Base-by-base conservation (phyloP, 2,888 invertebrate species). In the Mamestra brassicae region DNA sequence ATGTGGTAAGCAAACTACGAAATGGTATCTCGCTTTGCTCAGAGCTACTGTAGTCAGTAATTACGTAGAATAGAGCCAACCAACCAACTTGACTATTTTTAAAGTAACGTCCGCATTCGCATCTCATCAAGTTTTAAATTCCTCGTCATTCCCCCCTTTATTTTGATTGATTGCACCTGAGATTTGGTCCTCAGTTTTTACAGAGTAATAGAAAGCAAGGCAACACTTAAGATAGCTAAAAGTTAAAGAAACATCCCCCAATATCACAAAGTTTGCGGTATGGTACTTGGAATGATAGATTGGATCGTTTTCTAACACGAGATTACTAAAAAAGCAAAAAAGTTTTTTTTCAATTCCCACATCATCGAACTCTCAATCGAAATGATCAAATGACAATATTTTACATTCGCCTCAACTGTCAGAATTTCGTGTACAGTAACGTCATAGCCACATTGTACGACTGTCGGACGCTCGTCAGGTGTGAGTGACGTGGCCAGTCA, bases 401-500 rank as follows among this genome's bases (percentile, higher is more conserved):
- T 80, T 77, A 74, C 75, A 73, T 79, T 84, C 67, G 17, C 38
- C 54, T 66, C 64, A 67, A 71, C 74, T 70, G 74, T 76, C 76
- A 62, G 62, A 78, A 84, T 78, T 71, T 80, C 81, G 67, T 69
- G 72, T 65, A 69, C 67, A 58, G 58, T 74, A 67, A 81, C 78
- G 76, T 81, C 83, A 83, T 63, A 67, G 45, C 83, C 80, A 86
- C 81, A 90, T 91, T 91, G 91, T 90, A 85, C 45, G 79, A 76
- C 79, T 83, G 77, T 84, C 80, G 36, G 78, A 64, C 78, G 87
- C 84, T 88, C 85, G 85, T 91, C 91, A 88, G 70, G 83, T 81
- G 80, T 87, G 90, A 90, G 86, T 90, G 92, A 91, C 91, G 85
- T 87, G 90, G 76, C 87, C 90, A 89, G 89, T 90, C 93, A 90